A percentile compares a stretch with the other conserved stretches of the same genome.
phyloP scores from a whole-genome alignment of 2,113 vertebrate genomes.

The Protobothrops flavoviridis region DNA sequence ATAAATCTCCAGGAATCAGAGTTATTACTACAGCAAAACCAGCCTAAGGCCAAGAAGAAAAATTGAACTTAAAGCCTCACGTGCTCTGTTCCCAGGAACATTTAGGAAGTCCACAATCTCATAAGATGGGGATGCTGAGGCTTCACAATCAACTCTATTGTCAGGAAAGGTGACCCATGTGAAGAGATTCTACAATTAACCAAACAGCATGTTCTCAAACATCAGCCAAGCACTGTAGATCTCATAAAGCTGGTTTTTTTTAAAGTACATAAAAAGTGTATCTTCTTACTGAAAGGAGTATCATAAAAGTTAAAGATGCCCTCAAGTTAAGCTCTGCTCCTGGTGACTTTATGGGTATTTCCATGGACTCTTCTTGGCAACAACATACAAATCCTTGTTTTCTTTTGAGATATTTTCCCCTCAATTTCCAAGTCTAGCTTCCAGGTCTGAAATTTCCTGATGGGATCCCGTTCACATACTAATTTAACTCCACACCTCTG shows the following conservation, averaged over 20 bases:
- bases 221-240: not conserved
- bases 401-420: not conserved
- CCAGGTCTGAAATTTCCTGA: not conserved
- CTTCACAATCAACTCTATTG: not conserved
- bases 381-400: not conserved
- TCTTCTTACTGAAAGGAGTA: not conserved
- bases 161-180: not conserved
- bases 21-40: slow-evolving; percentile 3
- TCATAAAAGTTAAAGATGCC: not conserved
- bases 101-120: not conserved
- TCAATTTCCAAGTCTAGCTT: not conserved
- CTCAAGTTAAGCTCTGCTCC: not conserved
- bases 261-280: not conserved
- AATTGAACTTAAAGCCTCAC: not conserved
- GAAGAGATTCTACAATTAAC: not conserved
- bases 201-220: not conserved
- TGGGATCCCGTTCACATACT: not conserved
- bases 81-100: not conserved
- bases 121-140: not conserved
- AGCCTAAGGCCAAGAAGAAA: slow-evolving; percentile 21
- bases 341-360: not conserved
- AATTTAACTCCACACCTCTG: not conserved
- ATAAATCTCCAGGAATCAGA: slow-evolving; percentile 18
- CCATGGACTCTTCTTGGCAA: not conserved
- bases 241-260: not conserved